A percentile compares a stretch with the other conserved stretches of the same genome.
Evolutionary conservation across 2,888 invertebrate genomes (phyloP).

Genomic region (Noctua comes): DNA sequence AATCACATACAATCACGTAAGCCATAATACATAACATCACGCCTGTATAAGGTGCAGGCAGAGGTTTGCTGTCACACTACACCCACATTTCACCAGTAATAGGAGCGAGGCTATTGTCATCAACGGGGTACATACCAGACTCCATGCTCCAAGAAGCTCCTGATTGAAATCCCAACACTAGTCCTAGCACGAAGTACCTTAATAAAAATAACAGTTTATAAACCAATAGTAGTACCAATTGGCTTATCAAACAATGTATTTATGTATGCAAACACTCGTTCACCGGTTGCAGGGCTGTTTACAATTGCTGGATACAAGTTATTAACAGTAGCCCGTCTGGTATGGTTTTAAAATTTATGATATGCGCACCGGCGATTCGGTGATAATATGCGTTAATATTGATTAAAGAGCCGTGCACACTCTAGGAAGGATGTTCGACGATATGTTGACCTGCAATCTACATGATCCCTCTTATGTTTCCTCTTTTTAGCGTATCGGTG

Average conservation of each 20-base stretch:
- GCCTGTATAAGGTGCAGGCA: background rate
- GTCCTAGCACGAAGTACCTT: background rate
- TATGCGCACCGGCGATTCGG: slow-evolving; percentile 72
- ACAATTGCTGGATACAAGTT: slow-evolving; percentile 71
- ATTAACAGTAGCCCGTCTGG: slow-evolving; percentile 69
- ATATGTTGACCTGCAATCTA: slow-evolving; percentile 11
- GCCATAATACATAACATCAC: too few relatives aligned
- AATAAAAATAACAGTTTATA: background rate
- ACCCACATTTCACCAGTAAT: background rate
- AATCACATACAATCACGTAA: background rate
- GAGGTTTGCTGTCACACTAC: background rate
- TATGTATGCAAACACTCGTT: slow-evolving; percentile 73
- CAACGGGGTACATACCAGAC: too few relatives aligned
- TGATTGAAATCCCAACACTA: background rate
- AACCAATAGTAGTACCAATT: slow-evolving; percentile 44
- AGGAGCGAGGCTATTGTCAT: background rate
- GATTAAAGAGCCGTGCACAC: slow-evolving; percentile 51
- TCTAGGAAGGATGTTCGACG: background rate
- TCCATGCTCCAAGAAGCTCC: too few relatives aligned
- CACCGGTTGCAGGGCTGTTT: slow-evolving; percentile 61
- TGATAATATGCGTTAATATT: slow-evolving; percentile 71
- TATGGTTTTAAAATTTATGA: slow-evolving; percentile 80
- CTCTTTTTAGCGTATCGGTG: background rate
- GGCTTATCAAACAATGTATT: slow-evolving; percentile 69
- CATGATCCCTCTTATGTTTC: background rate